Evolutionary conservation across 2,888 invertebrate genomes (phyloP), one percentile per base, ranked within the genome.

Genomic region (Hydropsyche betteni): DNA sequence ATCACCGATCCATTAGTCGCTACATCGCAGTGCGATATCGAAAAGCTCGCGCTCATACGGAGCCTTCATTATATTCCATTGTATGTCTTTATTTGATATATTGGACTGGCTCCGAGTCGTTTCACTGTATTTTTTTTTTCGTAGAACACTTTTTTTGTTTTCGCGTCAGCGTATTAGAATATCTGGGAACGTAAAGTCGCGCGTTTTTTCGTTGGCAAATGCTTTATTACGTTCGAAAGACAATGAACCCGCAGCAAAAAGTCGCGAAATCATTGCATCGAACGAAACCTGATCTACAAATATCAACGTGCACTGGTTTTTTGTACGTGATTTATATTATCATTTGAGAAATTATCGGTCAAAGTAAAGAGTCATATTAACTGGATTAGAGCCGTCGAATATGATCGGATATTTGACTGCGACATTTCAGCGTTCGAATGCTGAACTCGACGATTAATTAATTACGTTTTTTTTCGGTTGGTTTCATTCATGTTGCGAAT

Each of bases 31-130:
- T 36, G 34, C 36, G 64, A 64, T 36, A 36, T 64, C 64, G 64
- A 64, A 36, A 58, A 58, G 58, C 58, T n/a, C 8, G 16, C 58
- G 16, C 58, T 24, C 24, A 58, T 58, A 44, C 44, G 10, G 44
- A 36, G 36, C 34, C 14, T 36, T 64, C 36, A 64, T 64, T 64
- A 64, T 64, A 64, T 64, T 64, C 36, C 64, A 64, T 64, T 64
- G 64, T 64, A 64, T 36, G 64, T 64, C 64, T 64, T 64, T 64
- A 64, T 64, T 64, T 64, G 64, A 64, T 64, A 64, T 64, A 64
- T 64, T 64, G 36, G 36, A 64, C 64, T 10, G 64, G 64, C 64
- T 64, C 36, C 34, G 44, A 44, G 44, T 44, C 44, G 44, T 44
- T 44, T 44, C 44, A 44, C 6, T 44, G 10, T 44, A 10, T 10